Evolutionary conservation across 2,113 vertebrate genomes (phyloP), one percentile per base, ranked within the genome.

Genomic region (Jacana jacana): DNA sequence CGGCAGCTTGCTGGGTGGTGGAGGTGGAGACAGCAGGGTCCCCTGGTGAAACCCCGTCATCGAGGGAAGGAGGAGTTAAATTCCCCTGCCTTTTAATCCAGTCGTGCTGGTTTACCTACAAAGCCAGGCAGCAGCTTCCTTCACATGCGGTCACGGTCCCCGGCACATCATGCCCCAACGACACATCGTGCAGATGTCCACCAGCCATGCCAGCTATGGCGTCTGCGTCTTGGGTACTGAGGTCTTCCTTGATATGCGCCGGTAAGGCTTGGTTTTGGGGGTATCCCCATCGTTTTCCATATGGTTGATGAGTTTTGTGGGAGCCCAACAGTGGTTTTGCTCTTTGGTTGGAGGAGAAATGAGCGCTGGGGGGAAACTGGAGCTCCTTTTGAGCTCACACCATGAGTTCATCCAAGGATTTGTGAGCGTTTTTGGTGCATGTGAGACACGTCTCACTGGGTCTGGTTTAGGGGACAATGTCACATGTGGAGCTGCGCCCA

Each of bases 211-310:
- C 17, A 93, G 60, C 80, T 94, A 87, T 0, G 20, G 70, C 0
- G 88, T 98, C 95, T 98, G 98, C 6, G 97, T 97, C 64, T 79
- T 93, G 87, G 98, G 97, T 8, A 95, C 95, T 0, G 95, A 98
- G 63, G 88, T 86, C 5, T 61, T 75, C 2, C 73, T 98, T 4
- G 94, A 98, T 3, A 40, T 51, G 2, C 69, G 69, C 72, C 94
- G 98, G 98, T 98, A 68, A 97, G 98, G 54, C 54, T 48, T 2
- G 65, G 31, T 2, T 4, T 12, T 0, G 17, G 17, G 17, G 42
- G 4, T 5, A 55, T 61, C 37, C n/a, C 11, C n/a, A 2, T 52
- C 1, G 2, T 81, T 64, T 86, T 57, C 31, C 10, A 7, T 30
- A 17, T 39, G 51, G 19, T 11, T 37, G 13, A 27, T 12, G 31